phyloP scores from a whole-genome alignment of 1,140 invertebrate genomes.

The Gerris buenoi region DNA sequence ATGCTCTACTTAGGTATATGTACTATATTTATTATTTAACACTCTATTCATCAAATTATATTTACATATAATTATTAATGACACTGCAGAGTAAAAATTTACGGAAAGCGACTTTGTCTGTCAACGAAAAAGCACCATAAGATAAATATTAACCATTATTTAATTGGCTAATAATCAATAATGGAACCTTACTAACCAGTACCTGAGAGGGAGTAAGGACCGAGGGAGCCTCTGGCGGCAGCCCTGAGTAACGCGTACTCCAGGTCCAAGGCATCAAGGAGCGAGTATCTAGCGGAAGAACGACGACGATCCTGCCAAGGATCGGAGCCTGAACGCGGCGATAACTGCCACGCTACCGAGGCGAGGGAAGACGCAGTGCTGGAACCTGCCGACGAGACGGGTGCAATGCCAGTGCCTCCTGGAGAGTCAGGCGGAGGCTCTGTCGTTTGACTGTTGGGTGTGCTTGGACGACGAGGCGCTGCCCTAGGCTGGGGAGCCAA shows the following conservation, averaged over 20 bases:
- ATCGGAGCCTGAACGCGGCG: constrained; percentile 18
- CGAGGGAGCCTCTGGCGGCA: constrained; percentile 49
- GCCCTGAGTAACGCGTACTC: constrained; percentile 51
- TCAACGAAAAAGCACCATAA: too few species aligned
- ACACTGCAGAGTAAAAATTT: too few species aligned
- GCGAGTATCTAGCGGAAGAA: constrained; percentile 34
- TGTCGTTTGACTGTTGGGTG: constrained; percentile 38
- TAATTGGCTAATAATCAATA: too few species aligned
- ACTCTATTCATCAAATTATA: too few species aligned
- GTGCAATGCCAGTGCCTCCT: constrained; percentile 22
- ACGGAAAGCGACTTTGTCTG: too few species aligned
- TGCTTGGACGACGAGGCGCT: constrained; percentile 11
- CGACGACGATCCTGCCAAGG: background rate
- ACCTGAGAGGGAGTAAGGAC: constrained; percentile 52
- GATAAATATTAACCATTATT: too few species aligned
- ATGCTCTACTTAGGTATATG: too few species aligned
- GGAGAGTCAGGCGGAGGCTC: constrained; percentile 32
- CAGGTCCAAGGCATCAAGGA: constrained; percentile 52
- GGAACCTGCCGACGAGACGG: constrained; percentile 27
- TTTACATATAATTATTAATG: too few species aligned
- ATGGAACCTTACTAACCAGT: too few species aligned
- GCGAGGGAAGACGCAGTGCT: constrained; percentile 20
- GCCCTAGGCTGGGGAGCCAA: constrained; percentile 33
- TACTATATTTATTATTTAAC: too few species aligned
- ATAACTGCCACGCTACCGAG: constrained; percentile 27